Percentiles rank a stretch among this genome's conserved stretches.
These are phyloP conservation scores for Spicauda simplicius DNA, from an alignment of 2,888 invertebrate species.

Conservation along the genomic window DNA sequence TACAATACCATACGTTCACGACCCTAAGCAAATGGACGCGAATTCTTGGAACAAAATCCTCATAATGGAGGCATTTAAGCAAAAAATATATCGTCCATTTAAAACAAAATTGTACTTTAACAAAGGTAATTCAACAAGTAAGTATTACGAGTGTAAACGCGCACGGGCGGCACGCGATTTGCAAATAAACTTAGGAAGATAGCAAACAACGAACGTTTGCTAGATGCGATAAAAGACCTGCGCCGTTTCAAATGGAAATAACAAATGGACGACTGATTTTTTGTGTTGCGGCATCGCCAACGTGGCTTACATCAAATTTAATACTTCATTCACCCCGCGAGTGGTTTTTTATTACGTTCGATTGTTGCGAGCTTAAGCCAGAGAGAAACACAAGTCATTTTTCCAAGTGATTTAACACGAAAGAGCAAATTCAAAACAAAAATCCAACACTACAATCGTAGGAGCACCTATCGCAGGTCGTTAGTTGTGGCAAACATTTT, in stretches of 20 bases:
- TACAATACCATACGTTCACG: slow-evolving; percentile 23
- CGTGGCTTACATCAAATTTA: slow-evolving; percentile 54
- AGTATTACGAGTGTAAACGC: slow-evolving; percentile 61
- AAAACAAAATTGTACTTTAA: slow-evolving; percentile 54
- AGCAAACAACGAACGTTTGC: slow-evolving; percentile 69
- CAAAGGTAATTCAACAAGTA: slow-evolving; percentile 75
- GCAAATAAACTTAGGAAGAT: slow-evolving; percentile 80
- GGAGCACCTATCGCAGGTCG: slow-evolving; percentile 1
- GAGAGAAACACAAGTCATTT: slow-evolving; percentile 28
- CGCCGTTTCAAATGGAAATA: slow-evolving; percentile 70
- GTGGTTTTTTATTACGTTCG: slow-evolving; percentile 40
- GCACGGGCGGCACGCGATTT: slow-evolving; percentile 73
- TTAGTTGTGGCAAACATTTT: slow-evolving; percentile 41
- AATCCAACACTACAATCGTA: not conserved
- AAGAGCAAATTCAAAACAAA: not conserved
- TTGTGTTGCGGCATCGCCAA: slow-evolving; percentile 51
- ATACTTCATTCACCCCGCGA: slow-evolving; percentile 37
- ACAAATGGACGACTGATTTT: slow-evolving; percentile 65
- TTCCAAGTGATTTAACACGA: slow-evolving; percentile 28
- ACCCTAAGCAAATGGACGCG: slow-evolving; percentile 13
- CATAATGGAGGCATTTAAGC: slow-evolving; percentile 39
- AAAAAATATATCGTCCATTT: slow-evolving; percentile 42
- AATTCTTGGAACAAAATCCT: slow-evolving; percentile 26
- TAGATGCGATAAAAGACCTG: slow-evolving; percentile 74
- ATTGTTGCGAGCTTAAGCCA: slow-evolving; percentile 28